Base-by-base conservation (phyloP, 2,888 invertebrate genomes). In the Pristionchus entomophagus region DNA sequence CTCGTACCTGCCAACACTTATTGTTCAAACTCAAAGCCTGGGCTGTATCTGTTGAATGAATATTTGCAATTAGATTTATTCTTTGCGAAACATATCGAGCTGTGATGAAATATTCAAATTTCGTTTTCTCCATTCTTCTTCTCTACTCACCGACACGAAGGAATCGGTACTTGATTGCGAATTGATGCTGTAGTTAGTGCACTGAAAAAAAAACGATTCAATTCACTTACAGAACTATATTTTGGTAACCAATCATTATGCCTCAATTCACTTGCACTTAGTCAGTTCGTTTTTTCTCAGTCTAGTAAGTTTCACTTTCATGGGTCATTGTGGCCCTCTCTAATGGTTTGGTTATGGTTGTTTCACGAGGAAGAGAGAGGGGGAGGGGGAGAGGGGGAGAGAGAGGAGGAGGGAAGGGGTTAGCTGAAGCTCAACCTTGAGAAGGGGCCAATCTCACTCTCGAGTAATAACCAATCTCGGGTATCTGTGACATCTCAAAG, bases 121-220 rank as follows among this genome's bases (percentile, higher is more conserved):
- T n/a, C 62, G 12, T 32, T 35, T 2, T 69, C 35, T 32, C 35
- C 32, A 1, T 59, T 45, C 32, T 1, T 32, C 14, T 29, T 62
- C 45, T 29, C n/a, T n/a, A 73, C 73, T 73, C 41, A 91, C 91
- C 89, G 88, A 88, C 92, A 92, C 38, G 89, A 88, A 0, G 93
- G 93, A 86, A 93, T 87, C 45, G 89, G 88, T 3, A 91, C 91
- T 59, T 91, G 91, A 38, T 88, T 88, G 12, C 90, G 89, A 41
- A 92, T 86, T 1, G 89, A 69, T 77, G 91, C 88, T 17, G 93
- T 93, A 1, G 91, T 92, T 0, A 93, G 87, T 26, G 88, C 88
- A 56, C 91, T 91, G 81, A 84, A 90, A 87, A 35, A 8, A 69
- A 65, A 32, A n/a, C 45, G 38, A 69, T 8, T 56, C n/a, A 17